Conservation (phyloP, 2,113 vertebrate species). For the Psittacula cyanocephala region DNA sequence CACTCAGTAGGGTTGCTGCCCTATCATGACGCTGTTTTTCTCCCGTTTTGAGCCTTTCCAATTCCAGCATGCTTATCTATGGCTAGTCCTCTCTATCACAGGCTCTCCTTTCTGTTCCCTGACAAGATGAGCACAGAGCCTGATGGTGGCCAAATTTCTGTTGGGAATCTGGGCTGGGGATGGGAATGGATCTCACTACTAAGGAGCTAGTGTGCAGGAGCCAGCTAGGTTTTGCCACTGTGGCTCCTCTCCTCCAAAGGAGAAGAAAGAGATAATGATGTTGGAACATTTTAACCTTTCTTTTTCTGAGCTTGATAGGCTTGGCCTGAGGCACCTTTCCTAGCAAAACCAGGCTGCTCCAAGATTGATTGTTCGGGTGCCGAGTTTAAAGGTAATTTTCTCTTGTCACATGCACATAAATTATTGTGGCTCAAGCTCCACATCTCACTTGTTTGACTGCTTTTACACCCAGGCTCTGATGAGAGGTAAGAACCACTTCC, state of each 20-base stretch:
- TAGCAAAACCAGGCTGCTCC: conserved; percentile 60
- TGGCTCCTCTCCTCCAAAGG: conserved; percentile 5
- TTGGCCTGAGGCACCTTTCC: conserved; percentile 52
- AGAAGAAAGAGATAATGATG: conserved; percentile 50
- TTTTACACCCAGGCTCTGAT: neutral
- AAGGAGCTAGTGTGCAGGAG: neutral
- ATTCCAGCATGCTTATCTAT: neutral
- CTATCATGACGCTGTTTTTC: neutral
- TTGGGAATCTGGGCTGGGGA: neutral
- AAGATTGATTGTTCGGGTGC: conserved; percentile 61
- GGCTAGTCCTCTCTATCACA: neutral
- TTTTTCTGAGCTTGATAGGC: conserved; percentile 58
- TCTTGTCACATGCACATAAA: conserved; percentile 67
- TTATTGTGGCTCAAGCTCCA: conserved; percentile 53
- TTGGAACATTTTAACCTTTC: conserved; percentile 69
- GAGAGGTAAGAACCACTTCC: neutral
- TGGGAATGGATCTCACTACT: neutral
- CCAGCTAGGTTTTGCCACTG: conserved; percentile 3
- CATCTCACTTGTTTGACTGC: neutral
- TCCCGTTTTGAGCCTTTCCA: neutral
- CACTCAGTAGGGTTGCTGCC: neutral
- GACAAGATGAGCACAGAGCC: neutral
- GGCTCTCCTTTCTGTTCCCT: neutral
- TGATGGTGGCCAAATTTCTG: neutral
- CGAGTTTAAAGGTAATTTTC: conserved; percentile 70